Conservation (phyloP, 1,140 invertebrate species). For the Sweltsa coloradensis region DNA sequence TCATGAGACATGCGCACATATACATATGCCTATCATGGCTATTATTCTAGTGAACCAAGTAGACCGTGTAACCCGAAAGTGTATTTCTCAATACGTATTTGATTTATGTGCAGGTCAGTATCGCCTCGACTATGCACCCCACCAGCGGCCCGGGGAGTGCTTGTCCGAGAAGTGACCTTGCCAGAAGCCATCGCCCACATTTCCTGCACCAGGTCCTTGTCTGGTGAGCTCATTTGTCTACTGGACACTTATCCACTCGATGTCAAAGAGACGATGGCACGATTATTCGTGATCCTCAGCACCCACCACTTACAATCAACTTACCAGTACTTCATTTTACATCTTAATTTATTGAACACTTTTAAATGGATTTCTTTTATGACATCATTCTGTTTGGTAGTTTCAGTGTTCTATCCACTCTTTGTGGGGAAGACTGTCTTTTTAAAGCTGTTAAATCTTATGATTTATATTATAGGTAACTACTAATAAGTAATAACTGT, state of each 20-base stretch:
- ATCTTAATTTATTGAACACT: background rate
- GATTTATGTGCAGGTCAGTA: constrained; percentile 31
- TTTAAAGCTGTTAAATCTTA: constrained; percentile 7
- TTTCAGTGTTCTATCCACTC: constrained; percentile 4
- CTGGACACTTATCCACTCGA: constrained; percentile 7
- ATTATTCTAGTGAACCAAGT: background rate
- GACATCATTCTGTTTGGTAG: constrained; percentile 2
- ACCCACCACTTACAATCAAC: background rate
- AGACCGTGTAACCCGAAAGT: background rate
- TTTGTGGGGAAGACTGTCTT: background rate
- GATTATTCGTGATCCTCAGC: constrained; percentile 7
- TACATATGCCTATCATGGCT: background rate
- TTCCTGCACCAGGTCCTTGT: constrained; percentile 1
- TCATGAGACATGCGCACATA: background rate
- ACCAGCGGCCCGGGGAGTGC: constrained; percentile 33
- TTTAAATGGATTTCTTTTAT: constrained; percentile 5
- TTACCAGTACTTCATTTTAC: background rate
- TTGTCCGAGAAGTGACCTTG: constrained; percentile 33
- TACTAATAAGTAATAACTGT: too few relatives aligned
- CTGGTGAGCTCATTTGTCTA: constrained; percentile 9
- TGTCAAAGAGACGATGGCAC: background rate
- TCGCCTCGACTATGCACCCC: constrained; percentile 32
- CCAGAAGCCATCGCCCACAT: constrained; percentile 2
- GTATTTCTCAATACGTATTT: background rate
- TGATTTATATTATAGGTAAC: too few relatives aligned